These are phyloP conservation scores for Calidris pygmaea DNA, from an alignment of 2,113 vertebrate species.

Conservation along the genomic window DNA sequence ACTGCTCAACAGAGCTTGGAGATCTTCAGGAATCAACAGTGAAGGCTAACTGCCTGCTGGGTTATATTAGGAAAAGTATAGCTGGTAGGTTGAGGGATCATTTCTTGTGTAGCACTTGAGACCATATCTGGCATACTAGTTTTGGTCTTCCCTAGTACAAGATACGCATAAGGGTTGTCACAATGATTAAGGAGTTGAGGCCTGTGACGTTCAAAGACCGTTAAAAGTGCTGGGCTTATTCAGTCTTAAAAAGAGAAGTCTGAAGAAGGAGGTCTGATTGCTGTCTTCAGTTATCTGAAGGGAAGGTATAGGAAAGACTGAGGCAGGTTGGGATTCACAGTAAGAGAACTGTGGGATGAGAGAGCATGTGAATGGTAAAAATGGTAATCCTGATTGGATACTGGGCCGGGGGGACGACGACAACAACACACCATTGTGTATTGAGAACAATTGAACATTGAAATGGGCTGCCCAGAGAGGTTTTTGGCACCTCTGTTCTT, in stretches of 20 bases:
- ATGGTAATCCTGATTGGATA: neutral
- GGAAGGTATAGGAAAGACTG: neutral
- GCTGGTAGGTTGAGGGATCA: neutral
- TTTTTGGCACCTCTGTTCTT: neutral
- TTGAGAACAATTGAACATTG: accelerated
- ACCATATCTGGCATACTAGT: neutral
- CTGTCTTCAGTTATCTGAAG: neutral
- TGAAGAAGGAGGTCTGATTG: neutral
- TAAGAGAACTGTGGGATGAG: neutral
- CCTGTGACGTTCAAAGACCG: neutral
- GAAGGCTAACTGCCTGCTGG: neutral
- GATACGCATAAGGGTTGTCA: neutral
- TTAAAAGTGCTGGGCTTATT: neutral
- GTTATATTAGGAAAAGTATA: neutral
- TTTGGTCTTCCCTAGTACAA: neutral
- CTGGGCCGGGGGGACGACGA: too few species aligned
- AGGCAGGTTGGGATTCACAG: neutral
- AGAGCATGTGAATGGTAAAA: neutral
- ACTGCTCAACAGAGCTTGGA: neutral
- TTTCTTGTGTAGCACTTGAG: neutral
- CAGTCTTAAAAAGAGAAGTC: neutral
- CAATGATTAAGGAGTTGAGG: neutral
- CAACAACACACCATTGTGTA: neutral
- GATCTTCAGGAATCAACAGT: accelerated
- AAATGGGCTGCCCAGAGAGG: neutral